These are phyloP conservation scores for Drosophila parvula DNA, from an alignment of 1,140 invertebrate species.

Conservation along the genomic window DNA sequence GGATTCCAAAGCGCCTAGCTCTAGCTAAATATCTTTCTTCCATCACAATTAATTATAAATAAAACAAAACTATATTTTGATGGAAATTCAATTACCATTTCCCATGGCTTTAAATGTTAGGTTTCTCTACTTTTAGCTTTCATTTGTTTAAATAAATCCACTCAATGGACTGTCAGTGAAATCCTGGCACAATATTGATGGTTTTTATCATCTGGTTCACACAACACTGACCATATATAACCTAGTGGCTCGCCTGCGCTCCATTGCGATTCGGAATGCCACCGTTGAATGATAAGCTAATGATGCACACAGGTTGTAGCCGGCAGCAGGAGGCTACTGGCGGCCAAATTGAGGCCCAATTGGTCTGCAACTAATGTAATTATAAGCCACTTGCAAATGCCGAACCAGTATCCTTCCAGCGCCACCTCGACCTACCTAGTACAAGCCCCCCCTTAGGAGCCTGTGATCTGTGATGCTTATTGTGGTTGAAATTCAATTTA, in stretches of 20 bases:
- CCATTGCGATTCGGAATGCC: slow-evolving; percentile 22
- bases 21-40: neutral
- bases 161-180: neutral
- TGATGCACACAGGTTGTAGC: slow-evolving; percentile 63
- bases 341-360: slow-evolving; percentile 59
- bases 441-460: neutral
- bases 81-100: neutral
- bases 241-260: neutral
- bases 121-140: too few relatives aligned
- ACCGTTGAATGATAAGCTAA: slow-evolving; percentile 69
- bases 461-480: slow-evolving; percentile 57
- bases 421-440: neutral
- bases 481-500: slow-evolving; percentile 77
- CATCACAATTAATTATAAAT: neutral
- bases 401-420: slow-evolving; percentile 33
- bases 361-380: slow-evolving; percentile 74
- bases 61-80: neutral
- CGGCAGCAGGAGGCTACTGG: slow-evolving; percentile 6
- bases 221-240: slow-evolving; percentile 32
- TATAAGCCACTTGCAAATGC: slow-evolving; percentile 72
- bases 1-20: too few relatives aligned
- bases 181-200: slow-evolving; percentile 20
- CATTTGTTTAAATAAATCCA: slow-evolving; percentile 3
- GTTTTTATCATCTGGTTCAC: slow-evolving; percentile 44
- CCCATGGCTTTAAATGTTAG: neutral